A percentile compares a stretch with the other conserved stretches of the same genome.
phyloP scores from a whole-genome alignment of 1,140 invertebrate species.

The Zaprionus inermis region DNA sequence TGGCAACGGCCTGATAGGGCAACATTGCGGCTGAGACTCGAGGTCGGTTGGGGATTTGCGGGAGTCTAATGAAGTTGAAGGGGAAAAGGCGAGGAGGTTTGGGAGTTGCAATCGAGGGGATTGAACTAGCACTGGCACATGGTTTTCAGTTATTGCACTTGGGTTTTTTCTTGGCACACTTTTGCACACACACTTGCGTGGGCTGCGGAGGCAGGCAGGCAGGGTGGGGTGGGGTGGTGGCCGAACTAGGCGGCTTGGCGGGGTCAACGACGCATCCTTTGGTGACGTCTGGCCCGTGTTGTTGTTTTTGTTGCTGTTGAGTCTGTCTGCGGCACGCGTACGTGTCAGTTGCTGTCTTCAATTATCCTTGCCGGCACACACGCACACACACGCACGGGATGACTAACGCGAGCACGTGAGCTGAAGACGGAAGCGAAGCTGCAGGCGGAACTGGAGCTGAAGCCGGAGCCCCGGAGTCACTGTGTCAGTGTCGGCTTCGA shows the following conservation, averaged over 20 bases:
- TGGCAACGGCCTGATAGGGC: slow-evolving; percentile 93
- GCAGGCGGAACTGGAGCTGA: slow-evolving; percentile 40
- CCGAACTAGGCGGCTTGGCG: no score
- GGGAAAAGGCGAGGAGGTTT: neutral
- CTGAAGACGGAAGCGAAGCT: neutral
- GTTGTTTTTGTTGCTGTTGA: slow-evolving; percentile 20
- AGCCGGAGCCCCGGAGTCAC: slow-evolving; percentile 10
- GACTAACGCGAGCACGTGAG: slow-evolving; percentile 28
- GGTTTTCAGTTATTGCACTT: slow-evolving; percentile 63
- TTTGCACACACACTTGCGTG: slow-evolving; percentile 7
- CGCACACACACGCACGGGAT: slow-evolving; percentile 49
- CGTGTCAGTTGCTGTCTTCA: slow-evolving; percentile 69
- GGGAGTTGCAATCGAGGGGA: neutral
- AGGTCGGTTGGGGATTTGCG: neutral
- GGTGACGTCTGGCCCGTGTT: neutral
- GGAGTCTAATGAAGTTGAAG: neutral
- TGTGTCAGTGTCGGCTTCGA: slow-evolving; percentile 38
- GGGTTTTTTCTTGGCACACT: slow-evolving; percentile 48
- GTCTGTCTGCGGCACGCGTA: slow-evolving; percentile 55
- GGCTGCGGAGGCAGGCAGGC: no score
- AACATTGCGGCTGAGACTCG: slow-evolving; percentile 88
- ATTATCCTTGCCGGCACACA: slow-evolving; percentile 68
- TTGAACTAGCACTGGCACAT: slow-evolving; percentile 57
- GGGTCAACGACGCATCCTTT: slow-evolving; percentile 73
- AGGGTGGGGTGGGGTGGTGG: no score